phyloP scores from a whole-genome alignment of 2,797 vertebrate genomes.

The Dermochelys coriacea region DNA sequence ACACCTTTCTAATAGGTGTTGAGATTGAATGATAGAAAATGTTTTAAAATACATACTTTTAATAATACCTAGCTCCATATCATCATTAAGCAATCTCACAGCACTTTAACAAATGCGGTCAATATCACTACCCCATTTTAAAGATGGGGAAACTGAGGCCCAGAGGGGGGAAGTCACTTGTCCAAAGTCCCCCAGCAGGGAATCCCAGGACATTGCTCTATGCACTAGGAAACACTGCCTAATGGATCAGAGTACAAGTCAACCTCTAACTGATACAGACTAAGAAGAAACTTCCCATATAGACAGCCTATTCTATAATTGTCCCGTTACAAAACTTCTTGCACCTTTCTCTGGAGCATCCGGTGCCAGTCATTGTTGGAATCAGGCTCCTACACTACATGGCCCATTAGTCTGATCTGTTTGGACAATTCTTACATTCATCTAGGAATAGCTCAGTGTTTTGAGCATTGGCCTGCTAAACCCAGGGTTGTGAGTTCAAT shows the following conservation, averaged over 20 bases:
- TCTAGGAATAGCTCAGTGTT: too few species aligned
- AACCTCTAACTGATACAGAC: not conserved
- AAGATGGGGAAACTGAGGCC: not conserved
- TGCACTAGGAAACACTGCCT: not conserved
- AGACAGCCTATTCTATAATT: not conserved
- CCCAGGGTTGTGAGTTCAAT: too few species aligned
- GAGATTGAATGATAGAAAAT: not conserved
- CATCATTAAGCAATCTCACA: not conserved
- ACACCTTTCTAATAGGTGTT: not conserved
- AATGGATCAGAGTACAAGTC: not conserved
- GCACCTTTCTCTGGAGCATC: not conserved
- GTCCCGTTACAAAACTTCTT: not conserved
- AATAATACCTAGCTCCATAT: not conserved
- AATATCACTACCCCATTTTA: not conserved
- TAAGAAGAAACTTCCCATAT: not conserved
- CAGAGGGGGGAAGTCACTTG: not conserved
- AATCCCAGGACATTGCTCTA: not conserved
- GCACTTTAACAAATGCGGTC: not conserved
- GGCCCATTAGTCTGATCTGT: not conserved
- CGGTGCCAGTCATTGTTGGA: not conserved
- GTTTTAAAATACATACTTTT: not conserved
- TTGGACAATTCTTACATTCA: not conserved
- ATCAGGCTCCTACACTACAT: not conserved
- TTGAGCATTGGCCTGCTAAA: too few species aligned
- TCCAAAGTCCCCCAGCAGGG: not conserved